Base-by-base conservation (phyloP, 1,140 invertebrate genomes). In the Chlorops oryzae region DNA sequence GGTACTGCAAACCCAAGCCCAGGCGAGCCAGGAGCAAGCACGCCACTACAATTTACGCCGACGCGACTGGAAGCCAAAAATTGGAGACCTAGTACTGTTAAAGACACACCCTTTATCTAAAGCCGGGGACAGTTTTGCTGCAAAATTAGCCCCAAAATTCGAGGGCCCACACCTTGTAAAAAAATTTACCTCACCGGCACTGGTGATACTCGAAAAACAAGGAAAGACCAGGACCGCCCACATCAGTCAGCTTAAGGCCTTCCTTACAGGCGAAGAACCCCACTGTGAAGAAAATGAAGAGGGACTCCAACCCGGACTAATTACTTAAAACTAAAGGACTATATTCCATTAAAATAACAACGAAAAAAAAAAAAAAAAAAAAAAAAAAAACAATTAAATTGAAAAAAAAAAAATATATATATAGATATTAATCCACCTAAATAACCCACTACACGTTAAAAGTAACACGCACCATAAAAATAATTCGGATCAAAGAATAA, bases 61-160 rank as follows among this genome's bases (percentile, higher is more conserved):
- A 32, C 44, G 44, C 17, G n/a, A 5, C 13, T 46, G 44, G 44
- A 46, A 20, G 17, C 44, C 44, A 3, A 5, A 35, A 18, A 20
- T 46, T 46, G 44, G 44, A 15, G 44, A 46, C n/a, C 25, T 32
- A 32, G 44, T 46, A 3, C 15, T 46, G 12, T 9, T 34, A 12
- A 25, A 27, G 13, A 15, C 17, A 20, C 45, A 37, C 18, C 28
- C 21, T 12, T 34, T 18, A 20, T 47, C 28, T 20, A 47, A 47
- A 35, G 45, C 28, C 4, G 12, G 15, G 12, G 34, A 47, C 18
- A 47, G 22, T 13, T 47, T 47, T 34, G 32, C 45, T 10, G 28
- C 45, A 7, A 47, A 47, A 34, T 17, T 47, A 18, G 45, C 45
- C 12, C 32, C 45, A 3, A 34, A 35, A 13, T 47, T 20, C 21